Conservation (phyloP, 2,888 invertebrate genomes). For the Drosophila greeni region DNA sequence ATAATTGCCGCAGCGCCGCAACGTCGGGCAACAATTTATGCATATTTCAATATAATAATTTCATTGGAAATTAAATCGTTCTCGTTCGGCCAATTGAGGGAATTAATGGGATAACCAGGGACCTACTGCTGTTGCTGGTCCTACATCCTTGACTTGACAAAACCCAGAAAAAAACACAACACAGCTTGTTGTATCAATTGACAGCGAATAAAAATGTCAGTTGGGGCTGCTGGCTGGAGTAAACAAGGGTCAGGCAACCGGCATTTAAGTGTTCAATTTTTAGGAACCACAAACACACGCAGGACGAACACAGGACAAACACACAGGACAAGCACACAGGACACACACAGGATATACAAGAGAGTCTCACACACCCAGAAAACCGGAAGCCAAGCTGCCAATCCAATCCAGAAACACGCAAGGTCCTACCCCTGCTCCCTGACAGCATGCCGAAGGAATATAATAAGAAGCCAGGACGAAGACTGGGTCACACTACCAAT, state of each 20-base stretch:
- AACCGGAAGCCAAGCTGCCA: conserved; percentile 20
- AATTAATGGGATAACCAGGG: conserved; percentile 14
- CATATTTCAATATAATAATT: conserved; percentile 43
- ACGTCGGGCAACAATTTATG: conserved; percentile 37
- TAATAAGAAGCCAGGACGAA: conserved; percentile 49
- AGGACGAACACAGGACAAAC: too few relatives aligned
- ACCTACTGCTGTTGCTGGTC: background rate
- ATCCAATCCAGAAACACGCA: conserved; percentile 32
- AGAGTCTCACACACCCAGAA: too few relatives aligned
- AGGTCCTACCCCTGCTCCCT: conserved; percentile 36
- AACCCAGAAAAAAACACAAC: conserved; percentile 22
- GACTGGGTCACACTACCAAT: conserved; percentile 27
- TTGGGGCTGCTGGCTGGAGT: conserved; percentile 47
- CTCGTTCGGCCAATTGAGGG: conserved; percentile 10
- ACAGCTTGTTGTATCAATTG: conserved; percentile 72
- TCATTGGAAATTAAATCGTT: conserved; percentile 44
- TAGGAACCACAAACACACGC: conserved; percentile 57
- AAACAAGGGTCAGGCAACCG: conserved; percentile 59
- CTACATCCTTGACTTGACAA: conserved; percentile 9
- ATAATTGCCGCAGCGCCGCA: conserved; percentile 24
- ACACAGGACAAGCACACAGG: too few relatives aligned
- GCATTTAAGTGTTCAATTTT: conserved; percentile 71
- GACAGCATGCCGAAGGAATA: conserved; percentile 60
- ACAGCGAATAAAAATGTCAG: conserved; percentile 77
- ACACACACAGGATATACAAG: too few relatives aligned